Evolutionary conservation across 1,140 invertebrate species (phyloP).

Genomic region (Bacillus rossius): DNA sequence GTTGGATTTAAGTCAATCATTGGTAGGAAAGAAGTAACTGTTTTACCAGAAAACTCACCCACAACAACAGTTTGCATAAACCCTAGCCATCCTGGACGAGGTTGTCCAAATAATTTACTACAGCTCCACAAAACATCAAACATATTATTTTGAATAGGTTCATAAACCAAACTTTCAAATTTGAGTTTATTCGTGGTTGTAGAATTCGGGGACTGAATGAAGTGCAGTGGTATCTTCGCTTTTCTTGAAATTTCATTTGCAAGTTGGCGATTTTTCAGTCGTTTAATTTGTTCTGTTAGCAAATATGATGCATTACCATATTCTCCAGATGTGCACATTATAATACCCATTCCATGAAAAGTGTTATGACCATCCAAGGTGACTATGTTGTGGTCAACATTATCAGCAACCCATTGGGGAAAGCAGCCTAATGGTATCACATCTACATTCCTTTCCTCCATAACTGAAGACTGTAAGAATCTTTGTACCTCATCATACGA

Average conservation of each 20-base stretch:
- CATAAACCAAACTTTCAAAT: neutral
- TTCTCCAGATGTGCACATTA: constrained; percentile 12
- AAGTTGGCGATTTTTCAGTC: too few species aligned
- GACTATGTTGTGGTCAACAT: constrained; percentile 21
- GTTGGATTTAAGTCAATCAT: constrained; percentile 22
- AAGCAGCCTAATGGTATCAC: constrained; percentile 12
- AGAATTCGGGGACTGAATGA: neutral
- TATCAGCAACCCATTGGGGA: constrained; percentile 37
- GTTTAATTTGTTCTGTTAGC: neutral
- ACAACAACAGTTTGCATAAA: constrained; percentile 26
- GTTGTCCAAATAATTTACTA: too few species aligned
- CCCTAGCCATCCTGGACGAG: constrained; percentile 29
- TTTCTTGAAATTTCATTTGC: neutral
- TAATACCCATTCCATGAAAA: constrained; percentile 39
- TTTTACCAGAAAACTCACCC: constrained; percentile 18
- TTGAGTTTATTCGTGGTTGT: neutral
- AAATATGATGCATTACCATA: neutral
- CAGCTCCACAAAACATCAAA: too few species aligned
- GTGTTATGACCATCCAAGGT: constrained; percentile 36
- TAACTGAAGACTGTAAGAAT: constrained; percentile 28
- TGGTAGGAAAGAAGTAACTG: constrained; percentile 18
- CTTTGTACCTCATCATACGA: constrained; percentile 25
- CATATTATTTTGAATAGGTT: neutral
- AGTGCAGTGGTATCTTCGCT: neutral
- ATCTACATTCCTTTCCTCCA: constrained; percentile 4